Base-by-base conservation (phyloP, 2,888 invertebrate genomes). In the Zygothrica quintamaculata region DNA sequence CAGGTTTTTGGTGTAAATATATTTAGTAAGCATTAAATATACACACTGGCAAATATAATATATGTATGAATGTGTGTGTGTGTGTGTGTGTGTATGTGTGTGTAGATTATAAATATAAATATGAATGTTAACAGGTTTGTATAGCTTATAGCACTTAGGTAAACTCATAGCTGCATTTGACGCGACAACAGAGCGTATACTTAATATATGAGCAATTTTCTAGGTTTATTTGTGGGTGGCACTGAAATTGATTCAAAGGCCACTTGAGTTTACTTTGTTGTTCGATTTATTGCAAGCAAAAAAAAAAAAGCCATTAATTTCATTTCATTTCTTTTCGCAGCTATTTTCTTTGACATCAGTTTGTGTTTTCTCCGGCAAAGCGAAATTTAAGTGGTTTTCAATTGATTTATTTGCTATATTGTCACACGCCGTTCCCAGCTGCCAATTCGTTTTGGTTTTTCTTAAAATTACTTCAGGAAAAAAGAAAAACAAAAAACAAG, bases 351-450 rank as follows among this genome's bases (percentile, higher is more conserved):
- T 75, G 59, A 68, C 56, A 72, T 56, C 62, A 51, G 43, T 31
- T 36, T 33, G 47, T 44, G 18, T 13, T 61, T 9, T 31, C 44
- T 29, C 33, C 5, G 2, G 5, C 6, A 51, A 51, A 56, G 57
- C 55, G 50, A 53, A 72, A 72, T 65, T 67, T 71, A 84, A 86
- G 80, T 75, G 80, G 53, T 73, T 68, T 62, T 61, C 65, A 71
- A 85, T 76, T 76, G 79, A 76, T 66, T 81, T 81, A 82, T 70
- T 76, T 69, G 52, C 60, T 55, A 52, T 65, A 64, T 60, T 58
- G 51, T 57, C 64, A 53, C 39, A 33, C 18, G 18, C 36, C 13
- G n/a, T 18, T 34, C 29, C 13, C 43, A 16, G 52, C 33, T 31
- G 39, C 16, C 39, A 44, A 7, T 12, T 53, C 43, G n/a, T 34